Evolutionary conservation across 2,888 invertebrate species (phyloP), one percentile per base, ranked within the genome.

Genomic region (Nysson spinosus): DNA sequence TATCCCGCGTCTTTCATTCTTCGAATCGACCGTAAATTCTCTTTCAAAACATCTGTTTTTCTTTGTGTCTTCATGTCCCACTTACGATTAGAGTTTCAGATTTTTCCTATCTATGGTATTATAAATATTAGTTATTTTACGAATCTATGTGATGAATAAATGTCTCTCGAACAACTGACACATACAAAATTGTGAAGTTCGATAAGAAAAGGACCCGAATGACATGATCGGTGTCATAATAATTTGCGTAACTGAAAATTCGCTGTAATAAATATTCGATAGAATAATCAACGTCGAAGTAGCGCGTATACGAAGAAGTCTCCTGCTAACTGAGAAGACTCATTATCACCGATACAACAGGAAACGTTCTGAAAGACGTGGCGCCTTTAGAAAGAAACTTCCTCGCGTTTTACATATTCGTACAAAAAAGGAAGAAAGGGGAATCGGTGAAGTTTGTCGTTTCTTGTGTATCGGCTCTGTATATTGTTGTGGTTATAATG

Each of bases 291-390:
- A 22, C 14, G 16, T 20, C 28, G 35, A 35, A n/a, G 42, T 14
- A n/a, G 22, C n/a, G 4, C 0, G 24, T 61, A 56, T 64, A 1
- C 4, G 26, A 57, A 14, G 58, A 67, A 54, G 58, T 57, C 52
- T 58, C 14, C 20, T 11, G 9, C 44, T 5, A 17, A 6, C 26
- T 26, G n/a, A 11, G 51, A n/a, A 26, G 30, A 26, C 12, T 28
- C 34, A 49, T 66, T 57, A 66, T 47, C 65, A 32, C 37, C 4
- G 24, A 1, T 5, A 43, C 24, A 30, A 52, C 70, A 65, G 70
- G 65, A 70, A 69, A 54, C 57, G 47, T 54, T 61, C 70, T 57
- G 60, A 65, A 69, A 65, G 46, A 52, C 52, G 30, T 22, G 50
- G 47, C 20, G 43, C 30, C 65, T 61, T 50, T 61, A 46, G 65